Evolutionary conservation across 2,888 invertebrate species (phyloP), one percentile per base, ranked within the genome.

Genomic region (Lepidochitona cinerea): DNA sequence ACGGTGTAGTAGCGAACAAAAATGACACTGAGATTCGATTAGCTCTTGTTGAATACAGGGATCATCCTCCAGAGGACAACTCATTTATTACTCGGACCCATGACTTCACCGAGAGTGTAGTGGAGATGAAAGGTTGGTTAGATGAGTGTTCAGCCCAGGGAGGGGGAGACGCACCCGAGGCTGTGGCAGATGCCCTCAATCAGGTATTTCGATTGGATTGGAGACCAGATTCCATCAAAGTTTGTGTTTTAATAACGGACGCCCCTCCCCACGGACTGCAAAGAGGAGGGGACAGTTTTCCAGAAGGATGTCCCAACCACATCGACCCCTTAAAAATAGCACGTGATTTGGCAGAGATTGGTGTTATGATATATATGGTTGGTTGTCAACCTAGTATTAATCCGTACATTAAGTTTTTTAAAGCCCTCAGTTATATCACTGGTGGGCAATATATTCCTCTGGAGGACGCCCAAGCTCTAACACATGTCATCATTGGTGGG

Each of bases 401-500:
- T 0, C 81, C 81, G 1, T 88, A 84, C 75, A 83, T 82, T 70
- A 87, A 87, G 53, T 89, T 88, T 73, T 88, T 87, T 76, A 82
- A 82, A 75, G 84, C 85, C 0, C 59, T 89, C 14, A 85, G 88
- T 0, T 84, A 82, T 71, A 77, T 84, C 6, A 88, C 89, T 2
- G 88, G 89, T 0, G 89, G 88, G 4, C 88, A 87, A 73, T 89
- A 88, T 75, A 84, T 88, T 4, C 88, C 89, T 1, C 74, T 89
- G n/a, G 70, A 77, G 0, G 83, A 80, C 41, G 86, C 88, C 0
- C 74, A 83, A 52, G 68, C 85, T 5, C 77, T 89, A 1, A 79
- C 83, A 0, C 76, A 86, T 68, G 84, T 88, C 1, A 88, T 89
- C 35, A 82, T 88, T 9, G 87, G 87, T 6, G 86, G 87, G 0